Evolutionary conservation across 2,113 vertebrate genomes (phyloP).

Genomic region (Anolis sagrei): DNA sequence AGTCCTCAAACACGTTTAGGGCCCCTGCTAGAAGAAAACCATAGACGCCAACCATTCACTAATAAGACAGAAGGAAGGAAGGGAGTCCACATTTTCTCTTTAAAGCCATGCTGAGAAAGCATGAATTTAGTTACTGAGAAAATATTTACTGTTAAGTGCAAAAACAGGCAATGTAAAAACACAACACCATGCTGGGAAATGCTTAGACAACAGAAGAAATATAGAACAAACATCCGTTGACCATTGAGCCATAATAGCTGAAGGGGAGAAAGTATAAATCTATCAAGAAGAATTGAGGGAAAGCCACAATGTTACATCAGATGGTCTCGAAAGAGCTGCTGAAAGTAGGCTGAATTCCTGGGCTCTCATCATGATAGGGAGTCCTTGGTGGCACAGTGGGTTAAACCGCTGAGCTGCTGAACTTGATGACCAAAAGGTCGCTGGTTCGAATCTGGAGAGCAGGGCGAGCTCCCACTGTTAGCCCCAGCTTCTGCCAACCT

Average conservation of each 20-base stretch:
- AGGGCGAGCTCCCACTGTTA: too few species aligned
- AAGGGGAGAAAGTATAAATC: not conserved
- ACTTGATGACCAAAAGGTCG: too few species aligned
- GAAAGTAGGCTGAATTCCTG: not conserved
- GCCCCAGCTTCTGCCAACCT: too few species aligned
- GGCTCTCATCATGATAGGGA: not conserved
- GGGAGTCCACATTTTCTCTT: not conserved
- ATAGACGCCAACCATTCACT: not conserved
- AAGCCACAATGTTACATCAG: not conserved
- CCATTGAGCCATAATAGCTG: not conserved
- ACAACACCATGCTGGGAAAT: not conserved
- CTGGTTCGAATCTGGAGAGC: too few species aligned
- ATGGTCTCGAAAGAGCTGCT: too few species aligned
- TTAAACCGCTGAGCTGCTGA: too few species aligned
- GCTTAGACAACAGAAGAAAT: not conserved
- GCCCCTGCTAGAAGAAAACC: not conserved
- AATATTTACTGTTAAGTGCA: not conserved
- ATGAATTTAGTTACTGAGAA: not conserved
- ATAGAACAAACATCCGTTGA: not conserved
- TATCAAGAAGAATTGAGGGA: not conserved
- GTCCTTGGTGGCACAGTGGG: too few species aligned
- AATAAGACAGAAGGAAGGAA: not conserved
- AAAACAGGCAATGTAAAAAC: not conserved
- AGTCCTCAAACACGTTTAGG: not conserved
- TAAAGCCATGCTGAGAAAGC: not conserved